Base-by-base conservation (phyloP, 1,140 invertebrate species). In the Chelonus insularis region DNA sequence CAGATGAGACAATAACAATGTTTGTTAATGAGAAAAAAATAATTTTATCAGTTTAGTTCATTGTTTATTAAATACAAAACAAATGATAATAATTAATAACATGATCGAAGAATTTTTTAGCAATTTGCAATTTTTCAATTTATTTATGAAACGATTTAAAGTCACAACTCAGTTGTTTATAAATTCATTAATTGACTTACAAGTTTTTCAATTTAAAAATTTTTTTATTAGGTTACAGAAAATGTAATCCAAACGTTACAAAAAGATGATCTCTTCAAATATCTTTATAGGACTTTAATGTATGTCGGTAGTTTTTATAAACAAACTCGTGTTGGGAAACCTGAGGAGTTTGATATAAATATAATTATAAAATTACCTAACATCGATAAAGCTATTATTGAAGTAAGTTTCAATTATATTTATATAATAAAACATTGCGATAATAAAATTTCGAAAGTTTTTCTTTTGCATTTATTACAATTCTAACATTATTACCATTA, bases 341-440 rank as follows among this genome's bases (percentile, higher is more conserved):
- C 84, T 1, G 78, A 84, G 63, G 85, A 86, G 65, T 86, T 81
- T 65, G 84, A 86, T 71, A 72, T 86, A 63, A 79, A 85, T 70
- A 70, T 85, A 2, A 71, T 84, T 6, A 74, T 85, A 7, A 69
- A 72, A 2, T 60, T 85, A 6, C 82, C 83, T 69, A 58, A 39
- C 14, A 9, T 72, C 71, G 73, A 65, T 14, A 68, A 74, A 4
- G 62, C 75, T 5, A 65, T 69, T 4, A 74, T 82, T n/a, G 67
- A 70, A 2, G 69, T 83, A 63, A 61, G 41, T 63, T 63, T 23
- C 1, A 55, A 66, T 56, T 54, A 23, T 50, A 20, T 0, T 20
- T 12, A 68, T 67, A 25, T 73, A 77, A 20, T 52, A 47, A 9
- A 0, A 3, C 8, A 11, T 20, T 39, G 5, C 16, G 25, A 18